Conservation (phyloP, 2,888 invertebrate species). For the Resseliella maxima region DNA sequence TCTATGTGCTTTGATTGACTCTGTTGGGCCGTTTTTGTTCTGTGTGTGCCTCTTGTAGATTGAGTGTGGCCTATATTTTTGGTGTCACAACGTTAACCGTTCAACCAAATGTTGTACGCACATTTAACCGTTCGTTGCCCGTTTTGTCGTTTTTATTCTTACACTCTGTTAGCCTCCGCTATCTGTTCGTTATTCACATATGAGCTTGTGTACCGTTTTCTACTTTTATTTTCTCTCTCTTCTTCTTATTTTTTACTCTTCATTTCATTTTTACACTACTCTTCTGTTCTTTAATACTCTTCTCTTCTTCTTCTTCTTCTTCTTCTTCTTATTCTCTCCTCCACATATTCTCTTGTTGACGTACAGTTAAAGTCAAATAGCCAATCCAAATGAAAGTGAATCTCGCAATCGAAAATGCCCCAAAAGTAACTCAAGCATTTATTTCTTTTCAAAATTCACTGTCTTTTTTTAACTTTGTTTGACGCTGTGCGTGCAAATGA, state of each 20-base stretch:
- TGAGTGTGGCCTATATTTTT: conserved; percentile 53
- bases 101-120: conserved; percentile 24
- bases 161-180: background rate
- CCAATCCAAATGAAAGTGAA: conserved; percentile 53
- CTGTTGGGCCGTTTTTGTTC: background rate
- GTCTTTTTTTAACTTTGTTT: background rate
- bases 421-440: conserved; percentile 24
- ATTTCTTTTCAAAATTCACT: background rate
- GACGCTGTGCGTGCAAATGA: background rate
- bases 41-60: background rate
- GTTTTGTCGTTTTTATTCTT: background rate
- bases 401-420: conserved; percentile 24
- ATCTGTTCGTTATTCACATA: background rate
- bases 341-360: background rate
- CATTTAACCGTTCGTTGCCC: conserved; percentile 50
- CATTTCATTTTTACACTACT: too few relatives aligned
- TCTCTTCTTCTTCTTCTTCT: too few relatives aligned
- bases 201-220: background rate
- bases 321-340: too few relatives aligned
- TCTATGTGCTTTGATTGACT: conserved; percentile 2
- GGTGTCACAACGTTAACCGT: conserved; percentile 48
- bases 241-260: too few relatives aligned
- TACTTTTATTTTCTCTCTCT: too few relatives aligned
- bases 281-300: too few relatives aligned
- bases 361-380: background rate